Base-by-base conservation (phyloP, 2,888 invertebrate species). In the Dryocosmus kuriphilus region DNA sequence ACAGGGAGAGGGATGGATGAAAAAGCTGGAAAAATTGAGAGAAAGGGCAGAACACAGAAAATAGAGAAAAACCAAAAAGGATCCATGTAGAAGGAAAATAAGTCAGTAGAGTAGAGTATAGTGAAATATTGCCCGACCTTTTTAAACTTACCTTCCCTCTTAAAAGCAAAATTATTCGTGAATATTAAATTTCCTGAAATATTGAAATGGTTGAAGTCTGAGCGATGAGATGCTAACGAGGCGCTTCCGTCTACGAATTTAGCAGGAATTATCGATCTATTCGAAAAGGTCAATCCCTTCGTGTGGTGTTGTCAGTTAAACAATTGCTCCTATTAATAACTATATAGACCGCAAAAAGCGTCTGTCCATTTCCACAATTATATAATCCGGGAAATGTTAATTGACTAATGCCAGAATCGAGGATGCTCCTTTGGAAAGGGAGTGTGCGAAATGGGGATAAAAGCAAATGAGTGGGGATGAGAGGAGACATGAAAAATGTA, bases 351-450 rank as follows among this genome's bases (percentile, higher is more conserved):
- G 38, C 63, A 63, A 38, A 63, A 63, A 22, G 63, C 8, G 38
- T 63, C 35, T 22, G 22, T 14, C n/a, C 32, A n/a, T 63, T 63
- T 24, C 22, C 24, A 6, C 38, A 63, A 63, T 65, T 35, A 35
- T 22, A n/a, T 65, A 38, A 35, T 65, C 38, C 63, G 6, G 63
- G 38, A 65, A 65, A 65, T 65, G 38, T 38, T 65, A 65, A 65
- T 65, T 65, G 38, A 22, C 14, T 38, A 38, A 65, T 38, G 5
- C 63, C 22, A 38, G 38, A 65, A 38, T 35, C 38, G 63, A 65
- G 63, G 35, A 65, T 24, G 14, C 63, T 65, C 32, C 63, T 57
- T 24, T 57, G 24, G 24, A 57, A 24, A 57, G 9, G 8, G 1
- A 24, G 55, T 9, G 55, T 9, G 11, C 22, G 2, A 24, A 55